Evolutionary conservation across 2,113 vertebrate genomes (phyloP).

Genomic region (Poeciliopsis retropinna): DNA sequence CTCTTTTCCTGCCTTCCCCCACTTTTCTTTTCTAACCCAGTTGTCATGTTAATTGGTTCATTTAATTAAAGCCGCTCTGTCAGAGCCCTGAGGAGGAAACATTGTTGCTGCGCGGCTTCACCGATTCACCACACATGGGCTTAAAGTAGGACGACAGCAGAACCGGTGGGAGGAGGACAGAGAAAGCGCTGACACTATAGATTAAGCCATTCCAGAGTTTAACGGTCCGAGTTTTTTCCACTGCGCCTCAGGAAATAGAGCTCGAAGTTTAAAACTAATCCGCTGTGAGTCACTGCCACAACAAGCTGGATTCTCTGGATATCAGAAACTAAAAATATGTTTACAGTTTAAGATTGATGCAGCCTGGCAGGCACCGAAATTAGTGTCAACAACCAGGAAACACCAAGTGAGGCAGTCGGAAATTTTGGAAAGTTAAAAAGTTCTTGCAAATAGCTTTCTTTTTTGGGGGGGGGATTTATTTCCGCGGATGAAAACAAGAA

Average conservation of each 20-base stretch:
- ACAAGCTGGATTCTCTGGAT: background rate
- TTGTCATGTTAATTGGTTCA: constrained; percentile 40
- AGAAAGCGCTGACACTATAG: constrained; percentile 18
- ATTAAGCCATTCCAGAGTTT: constrained; percentile 22
- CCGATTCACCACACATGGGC: constrained; percentile 8
- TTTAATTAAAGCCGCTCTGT: constrained; percentile 36
- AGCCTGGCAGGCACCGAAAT: background rate
- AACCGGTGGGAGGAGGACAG: constrained; percentile 5
- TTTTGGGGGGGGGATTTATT: too few species aligned
- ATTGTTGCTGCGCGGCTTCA: constrained; percentile 15
- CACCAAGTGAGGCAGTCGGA: too few species aligned
- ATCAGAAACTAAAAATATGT: background rate
- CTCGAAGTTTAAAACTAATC: constrained; percentile 6
- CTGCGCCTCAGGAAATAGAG: background rate
- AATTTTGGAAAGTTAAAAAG: too few species aligned
- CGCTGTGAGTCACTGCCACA: constrained; percentile 10
- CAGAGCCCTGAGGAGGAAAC: constrained; percentile 20
- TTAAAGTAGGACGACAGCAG: constrained; percentile 55
- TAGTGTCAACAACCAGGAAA: too few species aligned
- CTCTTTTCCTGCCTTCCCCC: background rate
- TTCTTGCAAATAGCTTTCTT: too few species aligned
- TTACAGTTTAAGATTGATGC: background rate
- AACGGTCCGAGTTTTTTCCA: background rate
- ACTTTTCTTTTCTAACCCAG: constrained; percentile 17
- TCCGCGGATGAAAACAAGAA: too few species aligned